Evolutionary conservation across 2,888 invertebrate genomes (phyloP), one percentile per base, ranked within the genome.

Genomic region (Lacanobia wlatinum): DNA sequence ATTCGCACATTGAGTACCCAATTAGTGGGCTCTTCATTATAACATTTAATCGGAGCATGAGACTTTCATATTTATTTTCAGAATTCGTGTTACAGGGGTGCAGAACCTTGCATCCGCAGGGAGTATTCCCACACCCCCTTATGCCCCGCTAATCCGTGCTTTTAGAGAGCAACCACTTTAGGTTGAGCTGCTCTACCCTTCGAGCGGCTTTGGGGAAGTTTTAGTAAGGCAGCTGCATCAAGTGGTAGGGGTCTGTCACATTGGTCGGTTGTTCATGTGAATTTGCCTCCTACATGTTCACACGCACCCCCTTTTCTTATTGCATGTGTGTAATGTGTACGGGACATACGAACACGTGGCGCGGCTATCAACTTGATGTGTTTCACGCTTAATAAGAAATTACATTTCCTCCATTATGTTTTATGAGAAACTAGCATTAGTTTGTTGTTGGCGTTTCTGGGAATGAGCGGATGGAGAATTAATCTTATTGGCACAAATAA

Each of bases 51-150:
- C n/a, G 10, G 34, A 70, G 60, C 66, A 81, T 65, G 56, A 50
- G 65, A 76, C 60, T 81, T 74, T 65, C 43, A 78, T 70, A 78
- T 77, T 77, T 74, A 77, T 75, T 80, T 80, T 84, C 70, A 83
- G 80, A 83, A 78, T 85, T 84, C 74, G 38, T 70, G 46, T 62
- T 38, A 58, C 59, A 52, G 73, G 74, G 83, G 76, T 89, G 59
- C 80, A 91, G 90, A 90, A 93, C 88, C 89, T 90, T 93, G 90
- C 90, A 87, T 87, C 87, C 87, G 80, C 71, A 83, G 88, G 87
- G 87, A 85, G 88, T 80, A 85, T 88, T 83, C 93, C 91, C 94
- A 93, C 93, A 92, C 90, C 88, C 88, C 87, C 92, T 92, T 88
- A 89, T 92, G 90, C 88, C 82, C 77, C 72, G 73, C 83, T 87